Evolutionary conservation across 2,797 vertebrate genomes (phyloP), one percentile per base, ranked within the genome.

Genomic region (Pseudochirops cupreus): DNA sequence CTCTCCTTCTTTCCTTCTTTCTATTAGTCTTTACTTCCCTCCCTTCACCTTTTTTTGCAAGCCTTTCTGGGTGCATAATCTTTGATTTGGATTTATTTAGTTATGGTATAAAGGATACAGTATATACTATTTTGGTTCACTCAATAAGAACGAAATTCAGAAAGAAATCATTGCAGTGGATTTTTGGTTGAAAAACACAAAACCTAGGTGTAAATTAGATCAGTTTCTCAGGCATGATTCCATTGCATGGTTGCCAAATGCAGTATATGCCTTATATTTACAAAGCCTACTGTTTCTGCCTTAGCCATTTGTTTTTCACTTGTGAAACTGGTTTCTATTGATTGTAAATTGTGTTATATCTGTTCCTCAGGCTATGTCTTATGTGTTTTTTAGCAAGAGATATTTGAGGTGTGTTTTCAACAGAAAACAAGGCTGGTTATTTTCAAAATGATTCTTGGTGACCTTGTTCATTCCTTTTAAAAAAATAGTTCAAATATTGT

Each of bases 1-100:
- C 59, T 2, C 39, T 2, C 33, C 29, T n/a, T 14, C 24, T 9
- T 59, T 5, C 0, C 29, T 58, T 6, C 3, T 11, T 4, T 13
- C 9, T 26, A 53, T 89, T 29, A n/a, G 4, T 24, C 53, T 21
- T 12, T 4, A 11, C 33, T 31, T 2, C 13, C 39, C 31, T 62
- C 55, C 29, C 5, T 39, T 11, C 94, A 21, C 53, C 26, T n/a
- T 57, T 56, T 10, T 91, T 62, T 62, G 57, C 57, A 4, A 56
- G 7, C 13, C 46, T 89, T 52, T 11, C 26, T 67, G 62, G 39
- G 5, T 16, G 1, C 46, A 7, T n/a, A 31, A 91, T 11, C 55
- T 95, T 92, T 50, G 89, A 58, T 57, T 94, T 92, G 10, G 52
- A 33, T 89, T 26, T 62, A 46, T 59, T 87, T 29, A 90, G 52